Conservation (phyloP, 2,888 invertebrate species). For the Euphydryas editha region DNA sequence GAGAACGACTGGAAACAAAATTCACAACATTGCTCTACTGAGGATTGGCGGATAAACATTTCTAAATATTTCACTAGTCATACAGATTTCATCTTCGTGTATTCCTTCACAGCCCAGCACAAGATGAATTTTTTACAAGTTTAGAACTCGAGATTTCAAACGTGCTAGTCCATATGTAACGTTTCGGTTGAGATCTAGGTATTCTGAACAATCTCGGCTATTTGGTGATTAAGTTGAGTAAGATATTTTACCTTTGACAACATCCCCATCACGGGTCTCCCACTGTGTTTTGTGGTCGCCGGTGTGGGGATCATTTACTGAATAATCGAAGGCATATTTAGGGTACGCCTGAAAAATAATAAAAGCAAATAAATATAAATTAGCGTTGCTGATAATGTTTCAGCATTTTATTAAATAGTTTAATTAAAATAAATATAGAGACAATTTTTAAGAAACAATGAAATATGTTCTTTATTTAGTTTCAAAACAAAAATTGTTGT, state of each 20-base stretch:
- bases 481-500: no score
- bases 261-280: constrained; percentile 85
- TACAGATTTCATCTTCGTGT: no score
- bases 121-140: no score
- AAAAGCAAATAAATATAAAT: constrained; percentile 1
- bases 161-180: no score
- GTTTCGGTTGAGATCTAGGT: no score
- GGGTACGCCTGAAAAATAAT: constrained; percentile 76
- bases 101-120: no score
- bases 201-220: neutral
- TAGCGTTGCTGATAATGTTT: neutral
- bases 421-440: neutral
- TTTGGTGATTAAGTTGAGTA: neutral
- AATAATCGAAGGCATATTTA: constrained; percentile 84
- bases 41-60: no score
- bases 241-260: constrained; percentile 76
- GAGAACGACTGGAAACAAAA: no score
- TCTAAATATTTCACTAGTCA: no score
- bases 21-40: no score
- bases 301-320: constrained; percentile 85
- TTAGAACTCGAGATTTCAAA: no score
- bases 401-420: neutral
- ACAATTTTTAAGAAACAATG: neutral
- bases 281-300: constrained; percentile 85
- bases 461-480: no score